Conservation (phyloP, 2,113 vertebrate species). For the Seriola rivoliana region DNA sequence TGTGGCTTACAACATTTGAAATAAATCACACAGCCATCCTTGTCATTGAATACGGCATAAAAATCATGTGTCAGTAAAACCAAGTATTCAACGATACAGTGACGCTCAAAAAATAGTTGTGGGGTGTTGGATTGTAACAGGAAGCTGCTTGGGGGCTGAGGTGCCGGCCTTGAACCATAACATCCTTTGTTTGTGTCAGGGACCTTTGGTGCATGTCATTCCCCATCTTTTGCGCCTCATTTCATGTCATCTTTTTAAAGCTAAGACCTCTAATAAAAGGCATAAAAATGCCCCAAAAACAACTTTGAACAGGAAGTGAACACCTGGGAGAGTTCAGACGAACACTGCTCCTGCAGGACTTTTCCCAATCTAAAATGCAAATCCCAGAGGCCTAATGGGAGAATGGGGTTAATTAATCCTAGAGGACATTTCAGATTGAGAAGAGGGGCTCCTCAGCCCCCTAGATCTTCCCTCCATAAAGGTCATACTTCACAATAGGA, state of each 20-base stretch:
- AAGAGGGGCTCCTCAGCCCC: slow-evolving; percentile 60
- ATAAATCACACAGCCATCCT: neutral
- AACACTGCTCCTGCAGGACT: slow-evolving; percentile 12
- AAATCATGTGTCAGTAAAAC: neutral
- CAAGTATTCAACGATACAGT: neutral
- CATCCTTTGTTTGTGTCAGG: neutral
- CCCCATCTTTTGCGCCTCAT: neutral
- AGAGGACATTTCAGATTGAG: slow-evolving; percentile 71
- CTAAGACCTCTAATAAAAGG: neutral
- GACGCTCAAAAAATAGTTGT: neutral
- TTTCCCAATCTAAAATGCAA: slow-evolving; percentile 58
- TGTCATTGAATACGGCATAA: neutral
- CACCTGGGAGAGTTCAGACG: slow-evolving; percentile 59
- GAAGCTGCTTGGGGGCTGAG: neutral
- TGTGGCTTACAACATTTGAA: neutral
- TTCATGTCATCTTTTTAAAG: slow-evolving; percentile 2
- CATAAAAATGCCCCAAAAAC: neutral
- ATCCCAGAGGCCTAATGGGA: slow-evolving; percentile 70
- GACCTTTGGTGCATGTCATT: neutral
- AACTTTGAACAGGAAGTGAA: slow-evolving; percentile 20
- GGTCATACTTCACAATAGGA: slow-evolving; percentile 78
- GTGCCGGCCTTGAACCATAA: neutral
- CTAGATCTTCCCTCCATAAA: slow-evolving; percentile 74
- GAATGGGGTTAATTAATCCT: slow-evolving; percentile 81
- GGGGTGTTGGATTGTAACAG: neutral